A percentile compares a stretch with the other conserved stretches of the same genome.
Evolutionary conservation across 2,113 vertebrate species (phyloP).

Genomic region (Helogale parvula): DNA sequence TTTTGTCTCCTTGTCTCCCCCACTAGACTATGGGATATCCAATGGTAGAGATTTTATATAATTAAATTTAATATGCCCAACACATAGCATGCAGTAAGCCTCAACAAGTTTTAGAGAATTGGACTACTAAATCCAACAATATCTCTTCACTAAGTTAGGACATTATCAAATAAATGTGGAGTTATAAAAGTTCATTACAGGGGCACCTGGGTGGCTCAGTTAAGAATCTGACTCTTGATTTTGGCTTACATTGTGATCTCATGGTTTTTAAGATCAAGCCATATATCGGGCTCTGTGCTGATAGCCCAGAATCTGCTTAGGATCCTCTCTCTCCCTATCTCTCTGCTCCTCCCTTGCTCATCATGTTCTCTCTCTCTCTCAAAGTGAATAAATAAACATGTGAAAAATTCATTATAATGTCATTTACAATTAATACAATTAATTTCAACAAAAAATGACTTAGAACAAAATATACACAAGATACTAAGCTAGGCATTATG

Average conservation of each 20-base stretch:
- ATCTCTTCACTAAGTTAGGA: neutral
- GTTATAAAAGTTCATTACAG: neutral
- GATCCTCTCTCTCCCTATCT: too few relatives aligned
- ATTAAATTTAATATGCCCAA: neutral
- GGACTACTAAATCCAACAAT: neutral
- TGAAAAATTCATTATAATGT: neutral
- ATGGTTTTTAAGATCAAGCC: too few relatives aligned
- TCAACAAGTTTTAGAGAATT: neutral
- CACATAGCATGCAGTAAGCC: neutral
- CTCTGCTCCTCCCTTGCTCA: too few relatives aligned
- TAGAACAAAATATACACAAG: slow-evolving; percentile 1
- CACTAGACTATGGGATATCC: neutral
- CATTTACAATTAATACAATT: neutral
- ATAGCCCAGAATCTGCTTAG: too few relatives aligned
- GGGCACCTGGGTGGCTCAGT: too few relatives aligned
- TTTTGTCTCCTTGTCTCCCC: neutral
- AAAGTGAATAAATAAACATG: too few relatives aligned
- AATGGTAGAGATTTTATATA: neutral
- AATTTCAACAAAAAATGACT: slow-evolving; percentile 24
- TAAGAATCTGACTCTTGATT: too few relatives aligned
- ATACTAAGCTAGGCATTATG: neutral
- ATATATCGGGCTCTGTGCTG: too few relatives aligned
- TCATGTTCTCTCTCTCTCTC: too few relatives aligned
- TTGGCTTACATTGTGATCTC: too few relatives aligned
- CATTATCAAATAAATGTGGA: neutral